Percentiles rank a stretch among this genome's conserved stretches.
These are phyloP conservation scores for Halichondria panicea DNA, from an alignment of 37 sponge, comb jelly and placozoan species.

Conservation along the genomic window DNA sequence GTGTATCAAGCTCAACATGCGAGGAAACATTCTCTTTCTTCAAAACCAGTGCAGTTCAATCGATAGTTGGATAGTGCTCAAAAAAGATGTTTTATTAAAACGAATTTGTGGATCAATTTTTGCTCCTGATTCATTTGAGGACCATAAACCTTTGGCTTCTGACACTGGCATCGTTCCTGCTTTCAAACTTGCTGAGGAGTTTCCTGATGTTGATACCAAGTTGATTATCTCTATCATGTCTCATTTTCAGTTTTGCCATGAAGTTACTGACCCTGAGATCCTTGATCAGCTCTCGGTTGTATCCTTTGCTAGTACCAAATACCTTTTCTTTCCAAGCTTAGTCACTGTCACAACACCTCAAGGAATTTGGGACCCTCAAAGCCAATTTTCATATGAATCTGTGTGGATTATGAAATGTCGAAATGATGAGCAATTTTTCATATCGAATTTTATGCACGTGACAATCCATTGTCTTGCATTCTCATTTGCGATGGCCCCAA, in stretches of 20 bases:
- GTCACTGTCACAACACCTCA: no score
- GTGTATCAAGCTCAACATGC: not conserved
- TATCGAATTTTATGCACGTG: no score
- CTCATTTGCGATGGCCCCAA: no score
- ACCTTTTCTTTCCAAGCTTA: no score
- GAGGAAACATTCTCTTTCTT: not conserved
- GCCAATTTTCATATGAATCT: no score
- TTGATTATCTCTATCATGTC: not conserved
- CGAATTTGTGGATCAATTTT: not conserved
- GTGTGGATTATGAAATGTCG: no score
- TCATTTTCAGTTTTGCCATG: not conserved
- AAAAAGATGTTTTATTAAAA: not conserved
- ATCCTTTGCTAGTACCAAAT: no score
- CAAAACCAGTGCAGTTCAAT: not conserved
- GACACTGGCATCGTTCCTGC: not conserved
- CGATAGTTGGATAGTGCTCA: not conserved
- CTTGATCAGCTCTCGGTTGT: no score
- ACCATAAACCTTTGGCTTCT: not conserved
- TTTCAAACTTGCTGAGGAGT: not conserved
- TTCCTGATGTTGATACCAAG: not conserved
- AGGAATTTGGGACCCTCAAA: no score
- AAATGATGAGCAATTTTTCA: no score
- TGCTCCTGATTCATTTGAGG: not conserved
- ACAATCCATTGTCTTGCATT: no score
- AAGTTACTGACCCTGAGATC: no score